Conservation (phyloP, 1,140 invertebrate species). For the Armadillidium nasatum region DNA sequence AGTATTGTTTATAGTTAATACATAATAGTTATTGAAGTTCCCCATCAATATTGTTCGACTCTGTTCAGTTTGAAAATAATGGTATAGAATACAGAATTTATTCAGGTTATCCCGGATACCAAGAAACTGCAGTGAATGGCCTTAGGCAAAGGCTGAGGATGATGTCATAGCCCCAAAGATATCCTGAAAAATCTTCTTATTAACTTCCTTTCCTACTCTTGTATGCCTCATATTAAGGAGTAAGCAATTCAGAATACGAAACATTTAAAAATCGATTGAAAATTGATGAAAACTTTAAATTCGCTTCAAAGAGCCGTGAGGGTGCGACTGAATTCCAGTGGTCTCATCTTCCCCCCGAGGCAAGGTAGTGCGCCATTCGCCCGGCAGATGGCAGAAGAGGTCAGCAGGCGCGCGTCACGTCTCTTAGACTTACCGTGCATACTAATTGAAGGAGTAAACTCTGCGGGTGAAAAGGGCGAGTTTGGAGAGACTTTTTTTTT, state of each 20-base stretch:
- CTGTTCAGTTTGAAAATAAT: not conserved
- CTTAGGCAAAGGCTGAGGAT: conserved; percentile 6
- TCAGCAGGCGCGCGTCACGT: conserved; percentile 6
- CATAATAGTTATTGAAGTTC: not conserved
- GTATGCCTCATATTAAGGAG: conserved; percentile 4
- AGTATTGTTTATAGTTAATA: not conserved
- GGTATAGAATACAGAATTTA: not conserved
- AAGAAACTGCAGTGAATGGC: conserved; percentile 1
- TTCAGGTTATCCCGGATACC: not conserved
- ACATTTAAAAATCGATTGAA: not conserved
- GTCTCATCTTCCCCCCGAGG: conserved; percentile 7
- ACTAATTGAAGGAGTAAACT: conserved; percentile 6
- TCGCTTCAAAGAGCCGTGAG: conserved; percentile 1
- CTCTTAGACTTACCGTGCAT: conserved; percentile 9
- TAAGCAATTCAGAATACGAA: not conserved
- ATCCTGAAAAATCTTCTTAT: conserved; percentile 10
- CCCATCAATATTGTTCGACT: not conserved
- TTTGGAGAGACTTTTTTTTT: not conserved
- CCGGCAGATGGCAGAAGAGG: conserved; percentile 4
- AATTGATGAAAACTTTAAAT: conserved; percentile 4
- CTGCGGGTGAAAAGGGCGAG: conserved; percentile 9
- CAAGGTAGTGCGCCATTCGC: conserved; percentile 7
- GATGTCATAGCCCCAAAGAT: conserved; percentile 9
- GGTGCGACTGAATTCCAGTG: conserved; percentile 10
- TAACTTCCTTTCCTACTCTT: conserved; percentile 3